Evolutionary conservation across 2,797 vertebrate genomes (phyloP).

Genomic region (Tokudaia tokunoshimensis): DNA sequence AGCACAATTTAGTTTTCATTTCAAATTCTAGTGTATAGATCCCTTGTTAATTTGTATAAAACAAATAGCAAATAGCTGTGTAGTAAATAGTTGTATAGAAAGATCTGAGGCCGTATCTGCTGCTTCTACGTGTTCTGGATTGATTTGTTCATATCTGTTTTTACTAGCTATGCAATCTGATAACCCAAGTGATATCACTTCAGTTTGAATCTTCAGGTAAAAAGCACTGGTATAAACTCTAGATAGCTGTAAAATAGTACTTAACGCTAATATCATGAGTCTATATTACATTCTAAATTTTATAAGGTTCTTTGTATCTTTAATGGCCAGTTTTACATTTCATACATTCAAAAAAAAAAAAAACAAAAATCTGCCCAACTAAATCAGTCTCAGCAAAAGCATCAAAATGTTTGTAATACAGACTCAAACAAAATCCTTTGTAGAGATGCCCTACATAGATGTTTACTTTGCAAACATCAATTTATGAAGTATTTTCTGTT

Average conservation of each 20-base stretch:
- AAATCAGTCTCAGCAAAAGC: slow-evolving; percentile 5
- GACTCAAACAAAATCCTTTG: slow-evolving; percentile 61
- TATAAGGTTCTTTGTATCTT: background rate
- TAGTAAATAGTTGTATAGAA: slow-evolving; percentile 44
- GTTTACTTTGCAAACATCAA: slow-evolving; percentile 40
- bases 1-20: background rate
- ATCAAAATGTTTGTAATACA: slow-evolving; percentile 75
- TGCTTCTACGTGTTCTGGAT: slow-evolving; percentile 19
- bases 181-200: slow-evolving; percentile 64
- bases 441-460: slow-evolving; percentile 56
- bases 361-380: background rate
- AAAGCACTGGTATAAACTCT: slow-evolving; percentile 56
- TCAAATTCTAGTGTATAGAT: background rate
- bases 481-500: slow-evolving; percentile 36
- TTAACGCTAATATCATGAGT: slow-evolving; percentile 43
- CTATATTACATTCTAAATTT: slow-evolving; percentile 76
- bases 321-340: slow-evolving; percentile 5
- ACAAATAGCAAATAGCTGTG: background rate
- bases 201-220: slow-evolving; percentile 78
- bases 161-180: slow-evolving; percentile 65
- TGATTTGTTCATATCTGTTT: slow-evolving; percentile 77
- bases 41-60: background rate
- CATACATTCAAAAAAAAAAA: background rate
- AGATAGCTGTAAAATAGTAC: slow-evolving; percentile 52
- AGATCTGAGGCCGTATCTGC: background rate